Percentiles rank a stretch among this genome's conserved stretches.
Evolutionary conservation across 2,888 invertebrate species (phyloP).

Genomic region (Cenopis cana): DNA sequence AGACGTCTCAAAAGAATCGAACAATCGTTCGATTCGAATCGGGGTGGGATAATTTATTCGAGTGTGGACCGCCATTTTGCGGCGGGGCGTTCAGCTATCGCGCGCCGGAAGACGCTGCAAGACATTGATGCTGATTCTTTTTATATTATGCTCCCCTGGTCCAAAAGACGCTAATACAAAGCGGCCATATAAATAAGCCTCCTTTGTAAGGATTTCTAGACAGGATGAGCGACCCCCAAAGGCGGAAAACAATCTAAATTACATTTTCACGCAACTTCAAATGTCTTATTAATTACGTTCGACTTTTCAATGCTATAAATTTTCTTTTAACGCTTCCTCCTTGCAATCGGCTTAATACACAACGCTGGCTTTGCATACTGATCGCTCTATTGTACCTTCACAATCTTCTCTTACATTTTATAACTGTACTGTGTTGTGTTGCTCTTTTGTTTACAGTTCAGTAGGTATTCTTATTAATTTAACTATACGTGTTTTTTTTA

Average conservation of each 20-base stretch:
- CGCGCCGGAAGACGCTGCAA: slow-evolving; percentile 80
- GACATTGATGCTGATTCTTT: slow-evolving; percentile 85
- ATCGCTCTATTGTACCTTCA: slow-evolving; percentile 55
- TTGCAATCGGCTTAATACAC: slow-evolving; percentile 80
- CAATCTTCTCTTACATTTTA: slow-evolving; percentile 38
- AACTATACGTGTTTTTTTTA: no score
- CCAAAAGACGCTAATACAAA: slow-evolving; percentile 84
- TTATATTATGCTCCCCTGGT: slow-evolving; percentile 83
- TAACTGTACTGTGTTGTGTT: slow-evolving; percentile 2
- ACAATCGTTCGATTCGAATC: slow-evolving; percentile 79
- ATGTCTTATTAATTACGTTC: slow-evolving; percentile 84
- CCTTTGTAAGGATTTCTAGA: slow-evolving; percentile 75
- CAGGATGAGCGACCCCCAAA: slow-evolving; percentile 76
- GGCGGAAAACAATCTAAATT: slow-evolving; percentile 84
- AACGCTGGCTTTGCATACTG: slow-evolving; percentile 75
- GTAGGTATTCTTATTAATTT: slow-evolving; percentile 50
- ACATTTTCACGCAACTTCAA: slow-evolving; percentile 86
- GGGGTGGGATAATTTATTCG: slow-evolving; percentile 83
- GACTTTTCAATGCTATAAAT: slow-evolving; percentile 85
- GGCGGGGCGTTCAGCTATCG: slow-evolving; percentile 78
- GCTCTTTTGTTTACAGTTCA: slow-evolving; percentile 44
- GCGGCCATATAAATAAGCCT: slow-evolving; percentile 83
- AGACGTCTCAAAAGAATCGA: slow-evolving; percentile 84
- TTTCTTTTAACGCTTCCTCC: slow-evolving; percentile 81
- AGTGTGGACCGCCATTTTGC: slow-evolving; percentile 84